Conservation (phyloP, 2,888 invertebrate genomes). For the Bombylius discolor region DNA sequence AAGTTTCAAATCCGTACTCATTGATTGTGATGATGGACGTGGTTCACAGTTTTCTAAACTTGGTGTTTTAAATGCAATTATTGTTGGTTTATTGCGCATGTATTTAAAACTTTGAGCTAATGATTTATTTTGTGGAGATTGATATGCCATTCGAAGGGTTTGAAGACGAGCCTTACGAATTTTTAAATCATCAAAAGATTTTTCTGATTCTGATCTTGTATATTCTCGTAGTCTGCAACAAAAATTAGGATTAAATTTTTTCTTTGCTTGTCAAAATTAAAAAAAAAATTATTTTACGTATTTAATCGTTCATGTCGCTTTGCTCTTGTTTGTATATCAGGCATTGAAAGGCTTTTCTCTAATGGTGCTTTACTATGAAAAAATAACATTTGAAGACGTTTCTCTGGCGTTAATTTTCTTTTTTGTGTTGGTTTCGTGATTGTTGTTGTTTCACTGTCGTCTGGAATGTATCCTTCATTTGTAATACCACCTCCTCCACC, state of each 20-base stretch:
- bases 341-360: slow-evolving; percentile 72
- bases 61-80: slow-evolving; percentile 77
- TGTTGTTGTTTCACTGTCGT: slow-evolving; percentile 17
- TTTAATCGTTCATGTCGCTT: slow-evolving; percentile 57
- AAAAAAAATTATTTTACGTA: slow-evolving; percentile 45
- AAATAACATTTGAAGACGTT: slow-evolving; percentile 40
- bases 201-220: slow-evolving; percentile 67
- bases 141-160: slow-evolving; percentile 52
- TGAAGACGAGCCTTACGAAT: slow-evolving; percentile 50
- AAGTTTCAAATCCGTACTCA: slow-evolving; percentile 31
- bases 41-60: slow-evolving; percentile 57
- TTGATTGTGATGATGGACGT: slow-evolving; percentile 41
- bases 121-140: slow-evolving; percentile 65
- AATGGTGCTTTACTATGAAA: slow-evolving; percentile 47
- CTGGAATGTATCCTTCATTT: slow-evolving; percentile 25
- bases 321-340: slow-evolving; percentile 30
- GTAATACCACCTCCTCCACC: not conserved
- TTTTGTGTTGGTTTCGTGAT: slow-evolving; percentile 21
- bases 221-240: slow-evolving; percentile 50
- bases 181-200: slow-evolving; percentile 55
- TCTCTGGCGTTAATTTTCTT: slow-evolving; percentile 37
- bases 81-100: slow-evolving; percentile 78
- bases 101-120: slow-evolving; percentile 79
- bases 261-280: not conserved
- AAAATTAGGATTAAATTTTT: not conserved